Base-by-base conservation (phyloP, 1,140 invertebrate genomes). In the Drosophila ogumai region DNA sequence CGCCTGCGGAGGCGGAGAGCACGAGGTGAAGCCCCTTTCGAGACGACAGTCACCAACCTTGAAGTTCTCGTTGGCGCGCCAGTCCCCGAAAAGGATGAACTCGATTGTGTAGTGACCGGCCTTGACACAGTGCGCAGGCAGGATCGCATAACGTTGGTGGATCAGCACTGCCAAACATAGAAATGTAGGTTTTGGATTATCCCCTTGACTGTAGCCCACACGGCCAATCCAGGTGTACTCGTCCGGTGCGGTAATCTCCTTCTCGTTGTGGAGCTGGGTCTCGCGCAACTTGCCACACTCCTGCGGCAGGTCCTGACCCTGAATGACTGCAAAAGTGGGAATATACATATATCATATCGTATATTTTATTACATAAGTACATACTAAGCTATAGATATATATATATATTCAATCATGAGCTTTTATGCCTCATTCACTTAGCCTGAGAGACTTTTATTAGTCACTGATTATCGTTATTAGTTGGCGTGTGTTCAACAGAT, bases 181-280 rank as follows among this genome's bases (percentile, higher is more conserved):
- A 7, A 41, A 52, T 17, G 1, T 3, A 0, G 38, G 9, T 8
- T 17, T 12, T 5, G 22, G 0, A 6, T 40, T n/a, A 13, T 19
- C 15, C 10, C 3, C 0, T 0, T 28, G 0, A 3, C 12, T 13
- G 22, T 54, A 59, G 28, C 54, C 22, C 10, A 71, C 25, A 15
- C 66, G 54, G 22, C 71, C 71, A 5, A 74, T 32, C 71, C 71
- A 74, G 10, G 71, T 68, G 25, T 59, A 47, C 40, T 74, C 71
- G 17, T 74, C 40, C 1, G 40, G 22, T 3, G 15, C 32, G 2
- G 56, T 50, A 9, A 43, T 3, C 13, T 6, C 0, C 22, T 17
- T n/a, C 3, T 9, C 12, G n/a, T 71, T 74, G 38, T 71, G 50
- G 9, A 74, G 36, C 3, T 71, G 71, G 7, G 13, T 13, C 49